Percentiles rank a stretch among this genome's conserved stretches.
phyloP scores from a whole-genome alignment of 2,888 invertebrate species.

The Mesodorylaimus sp. region DNA sequence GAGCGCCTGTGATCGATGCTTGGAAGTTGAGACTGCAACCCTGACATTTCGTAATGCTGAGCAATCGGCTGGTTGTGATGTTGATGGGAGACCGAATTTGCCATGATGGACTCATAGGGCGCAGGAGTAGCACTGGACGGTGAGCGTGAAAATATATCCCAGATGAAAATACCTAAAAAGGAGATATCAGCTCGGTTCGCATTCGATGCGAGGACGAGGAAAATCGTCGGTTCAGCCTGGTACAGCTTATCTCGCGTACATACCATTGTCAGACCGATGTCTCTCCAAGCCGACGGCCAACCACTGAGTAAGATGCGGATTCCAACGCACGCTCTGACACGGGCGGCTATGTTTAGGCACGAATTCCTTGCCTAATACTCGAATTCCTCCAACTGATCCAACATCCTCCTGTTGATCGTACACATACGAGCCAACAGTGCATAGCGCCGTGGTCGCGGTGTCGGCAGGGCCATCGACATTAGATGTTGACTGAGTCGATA shows the following conservation, averaged over 20 bases:
- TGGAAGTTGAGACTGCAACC: too few relatives aligned
- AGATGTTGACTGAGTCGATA: too few relatives aligned
- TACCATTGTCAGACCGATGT: slow-evolving; percentile 1
- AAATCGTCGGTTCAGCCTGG: background rate
- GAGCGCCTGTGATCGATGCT: too few relatives aligned
- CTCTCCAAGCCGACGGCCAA: slow-evolving; percentile 17
- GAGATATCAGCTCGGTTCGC: background rate
- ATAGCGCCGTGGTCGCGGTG: too few relatives aligned
- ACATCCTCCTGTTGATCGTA: background rate
- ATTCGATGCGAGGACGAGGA: background rate
- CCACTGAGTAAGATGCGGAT: slow-evolving; percentile 56
- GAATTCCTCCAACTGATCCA: background rate
- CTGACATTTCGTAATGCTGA: too few relatives aligned
- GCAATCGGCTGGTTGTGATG: too few relatives aligned
- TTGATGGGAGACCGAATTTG: too few relatives aligned
- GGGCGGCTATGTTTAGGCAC: slow-evolving; percentile 57
- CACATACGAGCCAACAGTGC: background rate
- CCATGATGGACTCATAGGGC: too few relatives aligned
- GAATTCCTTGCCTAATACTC: background rate
- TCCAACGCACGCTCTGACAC: slow-evolving; percentile 74
- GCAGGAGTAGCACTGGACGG: too few relatives aligned
- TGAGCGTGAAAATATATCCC: too few relatives aligned
- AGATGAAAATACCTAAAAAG: too few relatives aligned
- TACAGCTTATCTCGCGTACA: slow-evolving; percentile 2
- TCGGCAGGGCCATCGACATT: too few relatives aligned